Evolutionary conservation across 2,888 invertebrate genomes (phyloP).

Genomic region (Cephonodes hylas): DNA sequence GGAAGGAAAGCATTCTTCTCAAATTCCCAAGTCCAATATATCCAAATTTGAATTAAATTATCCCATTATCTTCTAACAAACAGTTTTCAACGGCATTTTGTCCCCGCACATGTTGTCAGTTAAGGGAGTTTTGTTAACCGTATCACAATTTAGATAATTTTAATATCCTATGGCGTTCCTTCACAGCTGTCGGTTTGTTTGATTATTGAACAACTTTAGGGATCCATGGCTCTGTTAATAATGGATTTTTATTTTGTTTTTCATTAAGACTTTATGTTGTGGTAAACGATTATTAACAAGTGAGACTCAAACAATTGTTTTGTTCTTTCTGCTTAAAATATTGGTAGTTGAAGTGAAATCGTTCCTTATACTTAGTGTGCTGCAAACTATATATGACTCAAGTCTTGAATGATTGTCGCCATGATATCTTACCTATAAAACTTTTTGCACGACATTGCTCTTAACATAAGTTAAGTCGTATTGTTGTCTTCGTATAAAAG

Average conservation of each 20-base stretch:
- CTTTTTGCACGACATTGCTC: too few species aligned
- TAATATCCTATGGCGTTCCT: not conserved
- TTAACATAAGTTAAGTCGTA: too few species aligned
- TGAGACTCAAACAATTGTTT: too few species aligned
- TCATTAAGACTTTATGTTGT: not conserved
- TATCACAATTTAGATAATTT: constrained; percentile 4
- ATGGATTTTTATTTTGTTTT: not conserved
- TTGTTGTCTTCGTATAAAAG: too few species aligned
- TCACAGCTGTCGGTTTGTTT: constrained; percentile 3
- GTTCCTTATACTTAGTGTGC: too few species aligned
- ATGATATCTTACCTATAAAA: too few species aligned
- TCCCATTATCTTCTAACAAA: not conserved
- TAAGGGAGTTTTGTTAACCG: constrained; percentile 5
- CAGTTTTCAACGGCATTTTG: constrained; percentile 25
- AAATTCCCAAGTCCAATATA: not conserved
- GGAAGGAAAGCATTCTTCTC: too few species aligned
- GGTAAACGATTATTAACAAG: not conserved
- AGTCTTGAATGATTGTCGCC: too few species aligned
- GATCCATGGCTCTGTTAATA: not conserved
- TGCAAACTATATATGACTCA: too few species aligned
- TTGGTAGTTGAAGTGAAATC: too few species aligned
- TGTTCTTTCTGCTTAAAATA: too few species aligned
- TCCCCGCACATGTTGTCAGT: not conserved
- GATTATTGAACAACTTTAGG: not conserved
- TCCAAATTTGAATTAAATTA: not conserved